A percentile compares a stretch with the other conserved stretches of the same genome.
Conservation (phyloP, 2,888 invertebrate species). For the Dasysyrphus tricinctus region DNA sequence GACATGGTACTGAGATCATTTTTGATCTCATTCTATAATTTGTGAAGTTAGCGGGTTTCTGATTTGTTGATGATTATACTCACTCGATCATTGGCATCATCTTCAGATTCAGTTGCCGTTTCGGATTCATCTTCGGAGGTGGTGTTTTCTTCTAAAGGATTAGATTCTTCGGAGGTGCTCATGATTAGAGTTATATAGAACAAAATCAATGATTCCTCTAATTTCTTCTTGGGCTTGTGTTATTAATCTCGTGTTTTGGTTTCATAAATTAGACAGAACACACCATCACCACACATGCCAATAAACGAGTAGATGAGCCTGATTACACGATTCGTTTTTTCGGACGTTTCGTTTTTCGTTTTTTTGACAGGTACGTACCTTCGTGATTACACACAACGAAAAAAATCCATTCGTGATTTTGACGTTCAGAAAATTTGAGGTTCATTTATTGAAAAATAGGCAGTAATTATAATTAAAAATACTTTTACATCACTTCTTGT, state of each 20-base stretch:
- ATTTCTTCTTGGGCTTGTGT: no score
- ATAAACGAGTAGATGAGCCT: not conserved
- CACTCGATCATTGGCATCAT: constrained; percentile 42
- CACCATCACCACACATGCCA: not conserved
- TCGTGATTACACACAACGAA: no score
- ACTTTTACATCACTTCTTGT: no score
- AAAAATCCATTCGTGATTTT: no score
- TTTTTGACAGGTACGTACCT: no score
- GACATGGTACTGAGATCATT: constrained; percentile 81
- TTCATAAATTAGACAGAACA: not conserved
- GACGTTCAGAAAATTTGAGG: no score
- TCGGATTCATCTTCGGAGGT: constrained; percentile 9
- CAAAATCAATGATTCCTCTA: not conserved
- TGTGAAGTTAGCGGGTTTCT: not conserved
- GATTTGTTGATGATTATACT: not conserved
- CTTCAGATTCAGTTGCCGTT: constrained; percentile 19
- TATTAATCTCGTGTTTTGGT: constrained; percentile 10
- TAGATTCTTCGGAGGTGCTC: constrained; percentile 48
- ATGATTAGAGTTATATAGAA: not conserved
- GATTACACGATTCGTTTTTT: no score
- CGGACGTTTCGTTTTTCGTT: no score
- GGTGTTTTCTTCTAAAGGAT: not conserved
- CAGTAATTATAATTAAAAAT: no score
- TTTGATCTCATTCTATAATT: constrained; percentile 77
- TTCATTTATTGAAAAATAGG: no score